Evolutionary conservation across 2,888 invertebrate genomes (phyloP).

Genomic region (Tinea trinotella): DNA sequence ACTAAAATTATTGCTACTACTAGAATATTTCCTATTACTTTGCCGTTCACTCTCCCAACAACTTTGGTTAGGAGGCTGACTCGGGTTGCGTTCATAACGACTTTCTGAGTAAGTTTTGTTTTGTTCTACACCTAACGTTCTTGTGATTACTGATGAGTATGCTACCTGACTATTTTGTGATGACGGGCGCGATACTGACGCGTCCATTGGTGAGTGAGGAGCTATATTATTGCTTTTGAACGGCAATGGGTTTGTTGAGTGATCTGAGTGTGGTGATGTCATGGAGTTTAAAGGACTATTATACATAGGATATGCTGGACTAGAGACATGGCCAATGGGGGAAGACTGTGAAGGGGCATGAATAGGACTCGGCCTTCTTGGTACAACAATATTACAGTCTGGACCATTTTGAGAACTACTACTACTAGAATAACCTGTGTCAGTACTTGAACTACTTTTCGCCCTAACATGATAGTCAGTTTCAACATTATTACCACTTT

Average conservation of each 20-base stretch:
- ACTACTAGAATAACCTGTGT: constrained; percentile 74
- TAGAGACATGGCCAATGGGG: constrained; percentile 81
- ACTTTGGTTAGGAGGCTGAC: constrained; percentile 57
- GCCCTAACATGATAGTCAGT: constrained; percentile 75
- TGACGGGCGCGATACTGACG: constrained; percentile 76
- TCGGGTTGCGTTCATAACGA: constrained; percentile 68
- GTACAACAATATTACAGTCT: constrained; percentile 76
- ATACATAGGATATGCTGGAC: constrained; percentile 87
- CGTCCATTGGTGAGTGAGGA: constrained; percentile 80
- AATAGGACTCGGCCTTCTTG: constrained; percentile 79
- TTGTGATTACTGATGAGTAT: constrained; percentile 87
- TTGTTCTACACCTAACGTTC: constrained; percentile 78
- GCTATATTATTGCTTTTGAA: constrained; percentile 67
- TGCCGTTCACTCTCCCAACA: constrained; percentile 75
- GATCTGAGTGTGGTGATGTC: constrained; percentile 77
- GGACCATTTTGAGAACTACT: constrained; percentile 76
- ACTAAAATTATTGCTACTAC: constrained; percentile 52
- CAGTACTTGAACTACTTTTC: constrained; percentile 75
- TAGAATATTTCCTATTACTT: constrained; percentile 61
- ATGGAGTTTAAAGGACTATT: constrained; percentile 86
- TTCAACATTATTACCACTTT: constrained; percentile 73
- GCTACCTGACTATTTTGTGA: constrained; percentile 76
- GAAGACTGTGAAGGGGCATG: constrained; percentile 80
- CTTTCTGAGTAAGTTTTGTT: constrained; percentile 64
- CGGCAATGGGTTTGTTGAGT: constrained; percentile 29